Percentiles rank a stretch among this genome's conserved stretches.
phyloP scores from a whole-genome alignment of 2,113 vertebrate genomes.

The Thermophis baileyi region DNA sequence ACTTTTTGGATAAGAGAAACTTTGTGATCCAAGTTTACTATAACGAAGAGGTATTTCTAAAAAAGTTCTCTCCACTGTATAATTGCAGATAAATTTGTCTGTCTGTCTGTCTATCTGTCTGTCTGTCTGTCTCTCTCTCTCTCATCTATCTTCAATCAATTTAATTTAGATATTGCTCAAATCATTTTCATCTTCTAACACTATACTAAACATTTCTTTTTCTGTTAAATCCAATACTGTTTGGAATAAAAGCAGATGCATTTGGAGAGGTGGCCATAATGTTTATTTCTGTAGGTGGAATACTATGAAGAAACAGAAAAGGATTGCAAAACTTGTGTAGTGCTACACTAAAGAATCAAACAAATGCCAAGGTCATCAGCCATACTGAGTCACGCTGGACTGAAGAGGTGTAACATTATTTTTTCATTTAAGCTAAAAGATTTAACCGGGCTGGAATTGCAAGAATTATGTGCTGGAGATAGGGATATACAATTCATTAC shows the following conservation, averaged over 20 bases:
- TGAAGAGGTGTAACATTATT: background rate
- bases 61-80: background rate
- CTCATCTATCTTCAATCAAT: background rate
- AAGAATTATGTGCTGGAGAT: background rate
- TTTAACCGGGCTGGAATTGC: background rate
- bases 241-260: background rate
- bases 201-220: background rate
- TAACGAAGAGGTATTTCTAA: background rate
- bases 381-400: background rate
- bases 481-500: background rate
- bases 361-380: background rate
- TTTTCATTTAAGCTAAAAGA: background rate
- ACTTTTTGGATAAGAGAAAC: background rate
- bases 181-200: background rate
- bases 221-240: background rate
- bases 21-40: background rate
- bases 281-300: background rate
- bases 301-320: background rate
- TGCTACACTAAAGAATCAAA: background rate
- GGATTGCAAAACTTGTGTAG: background rate
- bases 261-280: background rate
- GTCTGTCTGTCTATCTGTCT: background rate
- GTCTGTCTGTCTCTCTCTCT: too few species aligned
- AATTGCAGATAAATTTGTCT: background rate
- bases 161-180: background rate